phyloP scores from a whole-genome alignment of 1,140 invertebrate genomes.

The Cydia splendana region DNA sequence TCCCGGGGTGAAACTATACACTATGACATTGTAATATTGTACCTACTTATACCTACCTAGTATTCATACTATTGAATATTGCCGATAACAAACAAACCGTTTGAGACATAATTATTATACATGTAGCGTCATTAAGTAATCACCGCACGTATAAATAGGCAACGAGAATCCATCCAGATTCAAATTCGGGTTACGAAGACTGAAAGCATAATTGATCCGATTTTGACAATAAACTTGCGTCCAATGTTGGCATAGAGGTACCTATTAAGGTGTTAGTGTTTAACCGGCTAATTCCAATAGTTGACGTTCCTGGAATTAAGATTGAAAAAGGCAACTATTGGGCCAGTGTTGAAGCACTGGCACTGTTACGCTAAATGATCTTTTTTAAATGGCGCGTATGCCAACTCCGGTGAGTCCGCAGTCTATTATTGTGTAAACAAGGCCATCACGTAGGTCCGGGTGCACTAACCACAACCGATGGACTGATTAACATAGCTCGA shows the following conservation, averaged over 20 bases:
- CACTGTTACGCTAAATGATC: neutral
- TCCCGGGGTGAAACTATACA: too few species aligned
- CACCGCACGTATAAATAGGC: slow-evolving; percentile 1
- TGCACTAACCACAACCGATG: neutral
- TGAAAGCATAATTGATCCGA: slow-evolving; percentile 51
- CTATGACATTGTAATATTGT: neutral
- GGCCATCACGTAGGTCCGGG: neutral
- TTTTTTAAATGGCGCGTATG: neutral
- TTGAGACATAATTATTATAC: neutral
- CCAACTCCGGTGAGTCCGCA: neutral
- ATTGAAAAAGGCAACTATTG: too few species aligned
- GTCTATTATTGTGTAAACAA: neutral
- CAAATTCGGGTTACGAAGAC: slow-evolving; percentile 49
- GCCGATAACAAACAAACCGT: neutral
- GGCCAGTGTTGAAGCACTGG: too few species aligned
- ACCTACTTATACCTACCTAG: too few species aligned
- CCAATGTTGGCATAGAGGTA: slow-evolving; percentile 39
- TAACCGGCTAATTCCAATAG: neutral
- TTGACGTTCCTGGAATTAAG: too few species aligned
- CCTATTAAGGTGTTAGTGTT: too few species aligned
- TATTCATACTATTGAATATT: too few species aligned
- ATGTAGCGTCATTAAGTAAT: neutral
- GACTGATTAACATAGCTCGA: neutral
- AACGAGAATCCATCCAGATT: slow-evolving; percentile 43
- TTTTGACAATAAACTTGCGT: slow-evolving; percentile 66